phyloP scores from a whole-genome alignment of 2,888 invertebrate genomes.

The Tenodera sinensis region DNA sequence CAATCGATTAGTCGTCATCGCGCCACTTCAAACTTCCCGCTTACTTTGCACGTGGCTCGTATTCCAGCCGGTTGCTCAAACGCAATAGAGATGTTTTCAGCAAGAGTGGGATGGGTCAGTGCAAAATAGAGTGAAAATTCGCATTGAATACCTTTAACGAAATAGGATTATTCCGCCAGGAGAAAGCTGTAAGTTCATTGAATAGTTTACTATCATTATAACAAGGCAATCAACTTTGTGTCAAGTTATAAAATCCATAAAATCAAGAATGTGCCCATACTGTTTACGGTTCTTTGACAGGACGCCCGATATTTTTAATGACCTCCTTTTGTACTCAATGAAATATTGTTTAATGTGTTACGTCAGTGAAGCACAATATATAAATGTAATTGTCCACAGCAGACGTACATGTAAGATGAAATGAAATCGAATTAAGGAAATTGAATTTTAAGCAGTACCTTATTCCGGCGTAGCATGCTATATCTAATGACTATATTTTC shows the following conservation, averaged over 20 bases:
- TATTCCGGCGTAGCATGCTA: too few relatives aligned
- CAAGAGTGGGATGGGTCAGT: neutral
- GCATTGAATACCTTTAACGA: neutral
- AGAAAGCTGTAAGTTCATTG: neutral
- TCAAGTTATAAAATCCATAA: neutral
- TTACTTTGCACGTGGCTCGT: neutral
- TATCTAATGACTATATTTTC: too few relatives aligned
- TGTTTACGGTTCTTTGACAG: neutral
- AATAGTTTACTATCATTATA: neutral
- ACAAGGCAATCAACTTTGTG: neutral
- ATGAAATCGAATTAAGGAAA: too few relatives aligned
- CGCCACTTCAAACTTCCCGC: neutral
- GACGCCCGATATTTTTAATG: neutral
- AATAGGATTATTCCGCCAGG: neutral
- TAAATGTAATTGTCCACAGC: neutral
- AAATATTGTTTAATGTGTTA: neutral
- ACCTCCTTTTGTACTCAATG: neutral
- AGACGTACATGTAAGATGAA: too few relatives aligned
- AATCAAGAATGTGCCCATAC: neutral
- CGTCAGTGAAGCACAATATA: neutral
- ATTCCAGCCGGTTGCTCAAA: neutral
- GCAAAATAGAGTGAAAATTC: neutral
- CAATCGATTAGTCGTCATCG: neutral
- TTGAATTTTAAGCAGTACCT: too few relatives aligned
- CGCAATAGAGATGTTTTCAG: neutral